Evolutionary conservation across 2,888 invertebrate species (phyloP).

Genomic region (Micropterix aruncella): DNA sequence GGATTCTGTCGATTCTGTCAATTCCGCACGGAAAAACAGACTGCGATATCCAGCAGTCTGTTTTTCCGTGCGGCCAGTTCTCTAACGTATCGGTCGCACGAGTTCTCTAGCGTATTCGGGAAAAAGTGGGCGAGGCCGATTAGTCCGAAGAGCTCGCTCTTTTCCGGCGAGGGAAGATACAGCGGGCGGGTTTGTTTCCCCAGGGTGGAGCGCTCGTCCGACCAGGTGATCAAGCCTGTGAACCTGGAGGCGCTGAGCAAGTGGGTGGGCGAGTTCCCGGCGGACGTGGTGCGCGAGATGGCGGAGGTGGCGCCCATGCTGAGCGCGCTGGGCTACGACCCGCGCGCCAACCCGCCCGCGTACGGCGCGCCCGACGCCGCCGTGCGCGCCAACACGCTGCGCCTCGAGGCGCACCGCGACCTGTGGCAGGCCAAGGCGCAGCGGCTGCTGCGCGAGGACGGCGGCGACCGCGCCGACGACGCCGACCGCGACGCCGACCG

Average conservation of each 20-base stretch:
- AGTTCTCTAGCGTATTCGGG: too few species aligned
- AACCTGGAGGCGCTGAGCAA: conserved; percentile 90
- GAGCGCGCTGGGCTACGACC: conserved; percentile 85
- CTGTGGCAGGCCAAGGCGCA: conserved; percentile 11
- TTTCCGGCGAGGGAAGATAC: too few species aligned
- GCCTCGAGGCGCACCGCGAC: conserved; percentile 22
- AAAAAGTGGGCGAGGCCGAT: too few species aligned
- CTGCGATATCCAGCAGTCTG: too few species aligned
- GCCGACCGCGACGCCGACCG: conserved; percentile 10
- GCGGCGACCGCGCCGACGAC: conserved; percentile 2
- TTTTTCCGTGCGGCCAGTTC: too few species aligned
- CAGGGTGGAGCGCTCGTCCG: conserved; percentile 94
- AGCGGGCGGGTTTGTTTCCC: too few species aligned
- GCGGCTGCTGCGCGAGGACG: conserved; percentile 3
- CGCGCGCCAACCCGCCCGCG: conserved; percentile 88
- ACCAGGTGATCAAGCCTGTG: conserved; percentile 97
- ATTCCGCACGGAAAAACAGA: too few species aligned
- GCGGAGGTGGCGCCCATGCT: conserved; percentile 91
- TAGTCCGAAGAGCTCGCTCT: too few species aligned
- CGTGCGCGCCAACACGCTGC: conserved; percentile 52
- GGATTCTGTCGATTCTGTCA: too few species aligned
- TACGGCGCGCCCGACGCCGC: conserved; percentile 76
- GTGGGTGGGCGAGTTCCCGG: conserved; percentile 82
- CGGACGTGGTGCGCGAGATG: conserved; percentile 88
- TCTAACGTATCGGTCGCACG: too few species aligned